Conservation (phyloP, 1,140 invertebrate genomes). For the Drosophila bocqueti region DNA sequence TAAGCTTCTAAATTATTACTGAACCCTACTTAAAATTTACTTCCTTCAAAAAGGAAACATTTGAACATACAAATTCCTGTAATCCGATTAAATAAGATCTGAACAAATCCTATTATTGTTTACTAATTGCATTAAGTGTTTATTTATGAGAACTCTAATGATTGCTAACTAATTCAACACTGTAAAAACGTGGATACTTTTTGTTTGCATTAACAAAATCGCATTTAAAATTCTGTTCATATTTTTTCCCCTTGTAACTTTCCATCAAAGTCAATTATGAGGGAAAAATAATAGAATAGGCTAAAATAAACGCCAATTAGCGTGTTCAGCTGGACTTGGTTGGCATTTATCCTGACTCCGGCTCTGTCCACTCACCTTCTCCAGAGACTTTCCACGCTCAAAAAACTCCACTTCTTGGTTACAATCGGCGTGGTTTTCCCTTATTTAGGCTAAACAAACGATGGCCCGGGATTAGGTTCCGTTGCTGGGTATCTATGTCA, state of each 20-base stretch:
- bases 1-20: background rate
- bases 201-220: slow-evolving; percentile 1
- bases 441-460: slow-evolving; percentile 68
- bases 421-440: slow-evolving; percentile 36
- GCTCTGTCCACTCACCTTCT: slow-evolving; percentile 5
- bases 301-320: slow-evolving; percentile 39
- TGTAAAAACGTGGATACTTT: background rate
- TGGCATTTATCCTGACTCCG: slow-evolving; percentile 17
- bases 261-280: slow-evolving; percentile 16
- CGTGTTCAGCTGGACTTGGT: slow-evolving; percentile 19
- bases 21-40: background rate
- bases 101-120: slow-evolving; percentile 1
- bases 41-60: background rate
- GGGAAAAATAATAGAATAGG: slow-evolving; percentile 18
- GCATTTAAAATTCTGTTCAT: slow-evolving; percentile 5
- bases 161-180: slow-evolving; percentile 5
- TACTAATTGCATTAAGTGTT: slow-evolving; percentile 5
- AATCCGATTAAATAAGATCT: background rate
- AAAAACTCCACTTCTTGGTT: slow-evolving; percentile 2
- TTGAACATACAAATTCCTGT: background rate
- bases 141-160: slow-evolving; percentile 8
- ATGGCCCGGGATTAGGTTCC: slow-evolving; percentile 65
- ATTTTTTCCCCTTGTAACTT: slow-evolving; percentile 5
- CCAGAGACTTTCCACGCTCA: background rate
- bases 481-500: slow-evolving; percentile 72